phyloP scores from a whole-genome alignment of 2,113 vertebrate genomes.

The Bungarus multicinctus region DNA sequence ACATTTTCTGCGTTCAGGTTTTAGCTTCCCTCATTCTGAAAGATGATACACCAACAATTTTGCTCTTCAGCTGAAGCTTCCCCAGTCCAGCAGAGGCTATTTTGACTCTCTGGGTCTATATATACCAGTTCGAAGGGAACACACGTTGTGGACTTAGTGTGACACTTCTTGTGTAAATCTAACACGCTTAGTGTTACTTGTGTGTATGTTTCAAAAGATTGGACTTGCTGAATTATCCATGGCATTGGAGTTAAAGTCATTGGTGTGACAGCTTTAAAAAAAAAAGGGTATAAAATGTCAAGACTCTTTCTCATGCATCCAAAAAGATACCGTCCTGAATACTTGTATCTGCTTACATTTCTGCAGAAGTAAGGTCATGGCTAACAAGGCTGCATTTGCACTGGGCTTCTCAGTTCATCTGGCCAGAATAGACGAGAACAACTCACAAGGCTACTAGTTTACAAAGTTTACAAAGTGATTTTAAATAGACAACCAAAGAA shows the following conservation, averaged over 20 bases:
- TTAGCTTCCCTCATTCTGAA: slow-evolving; percentile 32
- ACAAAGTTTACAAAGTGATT: not conserved
- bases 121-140: not conserved
- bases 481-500: not conserved
- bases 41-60: slow-evolving; percentile 18
- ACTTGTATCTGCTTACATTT: not conserved
- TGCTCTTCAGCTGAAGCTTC: not conserved
- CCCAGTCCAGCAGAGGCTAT: slow-evolving; percentile 27
- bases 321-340: not conserved
- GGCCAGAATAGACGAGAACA: not conserved
- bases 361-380: not conserved
- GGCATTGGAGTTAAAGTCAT: not conserved
- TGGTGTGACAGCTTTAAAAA: not conserved
- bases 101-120: slow-evolving; percentile 21
- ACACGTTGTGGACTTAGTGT: not conserved
- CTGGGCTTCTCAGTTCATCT: not conserved
- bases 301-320: not conserved
- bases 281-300: not conserved
- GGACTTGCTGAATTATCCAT: not conserved
- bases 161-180: not conserved
- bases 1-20: slow-evolving; percentile 12
- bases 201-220: not conserved
- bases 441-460: not conserved
- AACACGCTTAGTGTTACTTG: not conserved
- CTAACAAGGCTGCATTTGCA: not conserved